Evolutionary conservation across 2,888 invertebrate genomes (phyloP).

Genomic region (Malthinus flaveolus): DNA sequence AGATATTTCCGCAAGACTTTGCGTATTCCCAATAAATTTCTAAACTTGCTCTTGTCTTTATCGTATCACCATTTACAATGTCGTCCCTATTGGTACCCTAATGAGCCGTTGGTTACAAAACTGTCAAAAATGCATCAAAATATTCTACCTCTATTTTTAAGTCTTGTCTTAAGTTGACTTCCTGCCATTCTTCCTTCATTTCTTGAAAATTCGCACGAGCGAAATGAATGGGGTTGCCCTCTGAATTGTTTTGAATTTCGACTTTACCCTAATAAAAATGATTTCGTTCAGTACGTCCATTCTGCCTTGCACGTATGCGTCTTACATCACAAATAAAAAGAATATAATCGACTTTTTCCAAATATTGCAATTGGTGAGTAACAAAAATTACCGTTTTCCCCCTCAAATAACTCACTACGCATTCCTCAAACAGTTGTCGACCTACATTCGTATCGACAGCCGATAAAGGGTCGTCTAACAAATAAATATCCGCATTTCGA

Average conservation of each 20-base stretch:
- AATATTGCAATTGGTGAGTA: conserved; percentile 72
- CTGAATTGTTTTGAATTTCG: too few species aligned
- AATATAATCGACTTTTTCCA: conserved; percentile 60
- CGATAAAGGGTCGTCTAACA: conserved; percentile 79
- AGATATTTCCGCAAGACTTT: conserved; percentile 30
- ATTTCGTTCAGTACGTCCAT: too few species aligned
- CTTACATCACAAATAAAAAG: conserved; percentile 56
- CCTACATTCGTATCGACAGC: conserved; percentile 80
- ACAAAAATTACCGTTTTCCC: conserved; percentile 67
- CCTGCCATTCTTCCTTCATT: conserved; percentile 16
- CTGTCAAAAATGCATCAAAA: conserved; percentile 14
- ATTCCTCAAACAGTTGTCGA: conserved; percentile 74
- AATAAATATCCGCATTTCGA: conserved; percentile 72
- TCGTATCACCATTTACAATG: too few species aligned
- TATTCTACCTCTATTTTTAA: not conserved
- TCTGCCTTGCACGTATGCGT: too few species aligned
- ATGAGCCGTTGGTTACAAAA: too few species aligned
- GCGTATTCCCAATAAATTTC: conserved; percentile 31
- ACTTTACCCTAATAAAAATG: too few species aligned
- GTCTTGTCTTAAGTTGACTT: not conserved
- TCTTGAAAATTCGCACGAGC: conserved; percentile 33
- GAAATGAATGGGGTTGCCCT: too few species aligned
- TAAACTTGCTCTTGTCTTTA: too few species aligned
- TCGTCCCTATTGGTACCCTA: too few species aligned
- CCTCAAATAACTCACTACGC: conserved; percentile 61